Percentiles rank a stretch among this genome's conserved stretches.
These are phyloP conservation scores for Zaprionus ghesquierei DNA, from an alignment of 1,140 invertebrate genomes.

Conservation along the genomic window DNA sequence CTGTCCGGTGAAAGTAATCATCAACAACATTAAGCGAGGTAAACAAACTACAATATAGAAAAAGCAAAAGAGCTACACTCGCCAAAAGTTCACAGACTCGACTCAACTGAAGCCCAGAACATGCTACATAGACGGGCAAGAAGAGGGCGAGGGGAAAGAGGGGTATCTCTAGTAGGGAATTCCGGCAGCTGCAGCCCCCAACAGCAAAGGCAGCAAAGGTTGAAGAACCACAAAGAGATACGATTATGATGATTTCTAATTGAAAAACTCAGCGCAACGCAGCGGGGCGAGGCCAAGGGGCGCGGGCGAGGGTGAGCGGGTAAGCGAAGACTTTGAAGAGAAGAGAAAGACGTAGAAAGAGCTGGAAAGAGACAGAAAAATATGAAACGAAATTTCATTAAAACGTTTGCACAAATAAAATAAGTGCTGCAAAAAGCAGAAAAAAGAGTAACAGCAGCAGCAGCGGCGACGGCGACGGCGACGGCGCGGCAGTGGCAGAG, in stretches of 20 bases:
- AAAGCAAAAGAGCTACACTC: conserved; percentile 54
- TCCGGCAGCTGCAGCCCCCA: conserved; percentile 29
- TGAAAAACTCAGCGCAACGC: conserved; percentile 48
- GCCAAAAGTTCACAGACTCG: conserved; percentile 46
- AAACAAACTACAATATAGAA: conserved; percentile 45
- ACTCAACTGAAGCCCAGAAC: conserved; percentile 24
- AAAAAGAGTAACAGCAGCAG: conserved; percentile 35
- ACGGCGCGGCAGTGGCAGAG: neutral
- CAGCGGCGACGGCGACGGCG: neutral
- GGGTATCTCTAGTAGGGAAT: conserved; percentile 23
- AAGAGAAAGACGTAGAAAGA: neutral
- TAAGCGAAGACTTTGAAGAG: conserved; percentile 31
- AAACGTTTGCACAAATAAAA: conserved; percentile 78
- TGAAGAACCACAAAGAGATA: conserved; percentile 57
- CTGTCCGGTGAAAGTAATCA: conserved; percentile 75
- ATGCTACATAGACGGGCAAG: conserved; percentile 9
- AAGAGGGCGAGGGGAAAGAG: neutral
- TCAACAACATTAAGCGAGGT: conserved; percentile 60
- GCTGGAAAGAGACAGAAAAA: conserved; percentile 12
- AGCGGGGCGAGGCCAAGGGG: too few species aligned
- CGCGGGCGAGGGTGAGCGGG: conserved; percentile 33
- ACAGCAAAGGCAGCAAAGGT: conserved; percentile 18
- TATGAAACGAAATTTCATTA: conserved; percentile 73
- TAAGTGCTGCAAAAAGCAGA: conserved; percentile 63
- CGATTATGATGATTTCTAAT: conserved; percentile 74